Percentiles rank a stretch among this genome's conserved stretches.
Conservation (phyloP, 2,888 invertebrate genomes). For the Phalangium opilio region DNA sequence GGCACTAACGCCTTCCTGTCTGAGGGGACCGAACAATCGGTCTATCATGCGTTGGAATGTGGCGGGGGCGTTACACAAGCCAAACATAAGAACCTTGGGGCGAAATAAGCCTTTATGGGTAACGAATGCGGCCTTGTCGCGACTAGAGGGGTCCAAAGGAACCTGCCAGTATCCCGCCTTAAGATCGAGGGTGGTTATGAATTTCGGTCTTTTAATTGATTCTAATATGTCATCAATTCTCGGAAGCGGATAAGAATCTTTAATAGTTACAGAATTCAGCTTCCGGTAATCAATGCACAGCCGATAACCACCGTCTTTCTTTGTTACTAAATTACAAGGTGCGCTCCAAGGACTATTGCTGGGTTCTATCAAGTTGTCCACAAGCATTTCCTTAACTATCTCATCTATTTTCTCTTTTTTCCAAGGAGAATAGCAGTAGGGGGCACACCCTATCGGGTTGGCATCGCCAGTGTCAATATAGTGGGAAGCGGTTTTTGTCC, state of each 20-base stretch:
- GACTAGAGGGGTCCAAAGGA: constrained; percentile 8
- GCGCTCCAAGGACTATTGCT: too few relatives aligned
- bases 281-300: constrained; percentile 10
- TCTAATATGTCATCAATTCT: too few relatives aligned
- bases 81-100: constrained; percentile 13
- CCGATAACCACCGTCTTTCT: constrained; percentile 4
- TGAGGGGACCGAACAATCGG: constrained; percentile 3
- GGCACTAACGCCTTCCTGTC: too few relatives aligned
- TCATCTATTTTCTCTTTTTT: too few relatives aligned
- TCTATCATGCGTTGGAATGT: constrained; percentile 15
- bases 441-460: too few relatives aligned
- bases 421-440: too few relatives aligned
- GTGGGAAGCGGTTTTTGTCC: too few relatives aligned
- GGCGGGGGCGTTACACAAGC: constrained; percentile 11
- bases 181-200: constrained; percentile 13
- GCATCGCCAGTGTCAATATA: too few relatives aligned
- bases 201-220: not conserved
- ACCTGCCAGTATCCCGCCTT: constrained; percentile 17
- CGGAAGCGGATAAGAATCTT: too few relatives aligned
- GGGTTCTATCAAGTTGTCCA: too few relatives aligned
- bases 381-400: too few relatives aligned
- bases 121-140: constrained; percentile 18
- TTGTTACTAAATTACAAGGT: too few relatives aligned
- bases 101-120: constrained; percentile 10
- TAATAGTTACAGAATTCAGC: constrained; percentile 4